Conservation (phyloP, 2,113 vertebrate species). For the Mormoops blainvillei region DNA sequence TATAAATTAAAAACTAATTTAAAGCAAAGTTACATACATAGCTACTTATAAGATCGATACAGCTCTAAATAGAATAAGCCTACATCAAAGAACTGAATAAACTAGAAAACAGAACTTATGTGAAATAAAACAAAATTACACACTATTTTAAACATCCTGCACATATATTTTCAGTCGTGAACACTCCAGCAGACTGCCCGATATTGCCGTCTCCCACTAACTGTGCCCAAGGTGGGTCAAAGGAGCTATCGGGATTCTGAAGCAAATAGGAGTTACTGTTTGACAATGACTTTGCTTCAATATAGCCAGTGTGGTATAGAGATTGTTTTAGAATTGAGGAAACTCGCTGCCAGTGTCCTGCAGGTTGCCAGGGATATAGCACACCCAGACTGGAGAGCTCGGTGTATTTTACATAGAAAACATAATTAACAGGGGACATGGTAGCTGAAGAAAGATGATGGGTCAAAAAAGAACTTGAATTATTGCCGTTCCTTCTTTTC, state of each 20-base stretch:
- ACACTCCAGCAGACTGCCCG: neutral
- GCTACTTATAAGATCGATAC: constrained; percentile 44
- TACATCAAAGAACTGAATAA: constrained; percentile 27
- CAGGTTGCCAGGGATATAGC: neutral
- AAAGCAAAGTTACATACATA: constrained; percentile 14
- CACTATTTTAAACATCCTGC: neutral
- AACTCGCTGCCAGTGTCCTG: neutral
- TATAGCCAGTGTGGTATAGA: neutral
- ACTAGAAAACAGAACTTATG: neutral
- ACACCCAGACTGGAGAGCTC: neutral
- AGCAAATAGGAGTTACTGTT: neutral
- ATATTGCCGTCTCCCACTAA: neutral
- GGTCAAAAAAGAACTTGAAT: neutral
- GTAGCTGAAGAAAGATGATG: neutral
- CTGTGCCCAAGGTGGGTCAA: neutral
- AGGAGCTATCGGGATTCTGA: neutral
- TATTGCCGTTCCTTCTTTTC: neutral
- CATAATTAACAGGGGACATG: neutral
- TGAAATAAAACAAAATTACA: constrained; percentile 34
- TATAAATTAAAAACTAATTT: constrained; percentile 62
- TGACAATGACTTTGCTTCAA: neutral
- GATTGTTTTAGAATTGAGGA: neutral
- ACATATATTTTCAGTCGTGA: constrained; percentile 25
- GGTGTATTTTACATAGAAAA: neutral
- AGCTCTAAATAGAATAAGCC: constrained; percentile 5